Conservation (phyloP, 1,140 invertebrate species). For the Aphidius gifuensis region DNA sequence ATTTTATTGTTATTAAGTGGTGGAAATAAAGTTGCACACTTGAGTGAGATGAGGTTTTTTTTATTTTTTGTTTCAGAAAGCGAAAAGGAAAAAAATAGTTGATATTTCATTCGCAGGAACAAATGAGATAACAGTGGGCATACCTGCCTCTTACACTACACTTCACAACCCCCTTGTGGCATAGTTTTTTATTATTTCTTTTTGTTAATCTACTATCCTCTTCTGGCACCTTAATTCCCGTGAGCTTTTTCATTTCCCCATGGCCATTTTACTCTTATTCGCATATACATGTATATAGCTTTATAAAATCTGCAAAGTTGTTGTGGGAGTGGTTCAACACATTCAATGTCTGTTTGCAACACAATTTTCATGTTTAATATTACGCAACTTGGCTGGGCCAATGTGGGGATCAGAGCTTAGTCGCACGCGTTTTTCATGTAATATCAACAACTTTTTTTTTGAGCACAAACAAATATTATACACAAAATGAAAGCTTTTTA, state of each 20-base stretch:
- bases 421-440: conserved; percentile 3
- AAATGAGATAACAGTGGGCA: conserved; percentile 50
- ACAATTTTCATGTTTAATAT: conserved; percentile 49
- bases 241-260: conserved; percentile 20
- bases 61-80: conserved; percentile 15
- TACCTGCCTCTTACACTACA: conserved; percentile 37
- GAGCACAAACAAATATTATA: no score
- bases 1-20: no score
- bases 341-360: conserved; percentile 39
- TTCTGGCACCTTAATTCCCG: conserved; percentile 16
- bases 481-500: no score
- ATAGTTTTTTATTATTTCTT: background rate
- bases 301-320: conserved; percentile 16
- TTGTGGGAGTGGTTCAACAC: conserved; percentile 20
- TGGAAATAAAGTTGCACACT: background rate
- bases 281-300: conserved; percentile 15
- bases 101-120: conserved; percentile 49
- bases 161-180: conserved; percentile 12
- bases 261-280: conserved; percentile 20
- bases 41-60: conserved; percentile 34
- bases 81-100: conserved; percentile 42
- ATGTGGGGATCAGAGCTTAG: conserved; percentile 1
- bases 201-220: conserved; percentile 18
- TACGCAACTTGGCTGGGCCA: conserved; percentile 26
- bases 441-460: background rate